These are phyloP conservation scores for Platyscapa corneri DNA, from an alignment of 1,140 invertebrate genomes.

Conservation along the genomic window DNA sequence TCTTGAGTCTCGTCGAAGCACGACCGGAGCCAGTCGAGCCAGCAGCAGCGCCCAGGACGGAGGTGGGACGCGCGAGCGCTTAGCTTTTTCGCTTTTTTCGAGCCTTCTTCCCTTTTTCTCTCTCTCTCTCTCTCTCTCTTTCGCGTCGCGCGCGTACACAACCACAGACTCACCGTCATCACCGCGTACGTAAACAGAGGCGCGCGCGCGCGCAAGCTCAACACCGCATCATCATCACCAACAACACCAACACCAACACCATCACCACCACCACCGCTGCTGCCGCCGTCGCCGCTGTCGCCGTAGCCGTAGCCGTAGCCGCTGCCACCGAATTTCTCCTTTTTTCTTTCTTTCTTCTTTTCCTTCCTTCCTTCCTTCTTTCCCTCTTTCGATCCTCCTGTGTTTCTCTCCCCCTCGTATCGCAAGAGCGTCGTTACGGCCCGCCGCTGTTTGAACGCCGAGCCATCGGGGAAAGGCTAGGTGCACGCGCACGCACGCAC, in stretches of 20 bases:
- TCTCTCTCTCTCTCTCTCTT: not conserved
- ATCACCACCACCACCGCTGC: not conserved
- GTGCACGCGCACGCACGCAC: constrained; percentile 24
- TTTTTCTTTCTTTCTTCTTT: not conserved
- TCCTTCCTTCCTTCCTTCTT: not conserved
- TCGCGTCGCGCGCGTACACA: not conserved
- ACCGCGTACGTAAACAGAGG: not conserved
- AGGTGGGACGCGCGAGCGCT: constrained; percentile 31
- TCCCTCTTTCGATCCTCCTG: too few species aligned
- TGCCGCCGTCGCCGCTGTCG: too few species aligned
- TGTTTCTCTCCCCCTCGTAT: not conserved
- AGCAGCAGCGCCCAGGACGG: constrained; percentile 46
- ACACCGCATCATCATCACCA: not conserved
- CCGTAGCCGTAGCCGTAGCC: too few species aligned
- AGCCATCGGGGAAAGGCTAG: constrained; percentile 37
- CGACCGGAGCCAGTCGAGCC: constrained; percentile 12
- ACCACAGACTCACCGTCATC: not conserved
- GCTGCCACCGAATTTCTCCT: not conserved
- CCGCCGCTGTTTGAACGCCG: not conserved
- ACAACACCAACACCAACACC: not conserved
- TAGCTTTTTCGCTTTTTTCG: constrained; percentile 50
- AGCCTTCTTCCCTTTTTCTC: constrained; percentile 20
- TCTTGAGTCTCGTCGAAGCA: constrained; percentile 16
- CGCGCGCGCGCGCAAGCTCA: not conserved
- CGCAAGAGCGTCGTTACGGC: not conserved